Conservation (phyloP, 2,797 vertebrate species). For the Chloroceryle amazona region DNA sequence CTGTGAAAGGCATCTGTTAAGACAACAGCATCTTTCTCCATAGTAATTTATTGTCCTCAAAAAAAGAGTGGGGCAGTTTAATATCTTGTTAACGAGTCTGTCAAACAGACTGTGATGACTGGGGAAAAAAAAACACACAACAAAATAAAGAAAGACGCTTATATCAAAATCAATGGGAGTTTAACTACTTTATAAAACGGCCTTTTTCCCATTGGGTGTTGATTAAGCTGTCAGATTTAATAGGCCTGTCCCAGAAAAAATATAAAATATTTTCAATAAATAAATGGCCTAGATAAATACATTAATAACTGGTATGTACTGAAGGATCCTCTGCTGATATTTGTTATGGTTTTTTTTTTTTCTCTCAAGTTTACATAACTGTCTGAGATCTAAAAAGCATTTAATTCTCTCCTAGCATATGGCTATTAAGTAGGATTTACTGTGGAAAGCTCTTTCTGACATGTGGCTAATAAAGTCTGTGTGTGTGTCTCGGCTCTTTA, state of each 20-base stretch:
- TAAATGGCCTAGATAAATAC: slow-evolving; percentile 53
- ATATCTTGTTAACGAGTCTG: slow-evolving; percentile 64
- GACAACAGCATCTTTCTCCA: slow-evolving; percentile 39
- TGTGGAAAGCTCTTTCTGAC: slow-evolving; percentile 61
- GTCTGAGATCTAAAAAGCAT: slow-evolving; percentile 66
- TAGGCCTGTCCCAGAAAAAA: slow-evolving; percentile 66
- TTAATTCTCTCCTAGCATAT: slow-evolving; percentile 55
- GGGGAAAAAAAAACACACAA: background rate
- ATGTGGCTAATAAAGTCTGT: slow-evolving; percentile 57
- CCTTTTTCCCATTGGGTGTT: slow-evolving; percentile 66
- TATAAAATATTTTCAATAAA: slow-evolving; percentile 60
- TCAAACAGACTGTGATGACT: slow-evolving; percentile 48
- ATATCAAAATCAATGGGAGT: slow-evolving; percentile 71
- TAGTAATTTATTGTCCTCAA: slow-evolving; percentile 44
- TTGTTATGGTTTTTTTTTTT: slow-evolving; percentile 13
- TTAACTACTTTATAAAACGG: slow-evolving; percentile 48
- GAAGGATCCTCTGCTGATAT: slow-evolving; percentile 3
- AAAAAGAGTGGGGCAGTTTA: slow-evolving; percentile 59
- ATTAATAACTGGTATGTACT: slow-evolving; percentile 39
- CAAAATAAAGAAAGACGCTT: slow-evolving; percentile 61
- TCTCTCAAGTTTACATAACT: slow-evolving; percentile 67
- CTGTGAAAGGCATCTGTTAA: slow-evolving; percentile 59
- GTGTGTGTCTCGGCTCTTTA: background rate
- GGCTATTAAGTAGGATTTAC: slow-evolving; percentile 51
- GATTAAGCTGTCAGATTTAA: slow-evolving; percentile 75